A percentile compares a stretch with the other conserved stretches of the same genome.
These are phyloP conservation scores for Brachionus asplanchnoidis DNA, from an alignment of 1,140 invertebrate genomes.

Conservation along the genomic window DNA sequence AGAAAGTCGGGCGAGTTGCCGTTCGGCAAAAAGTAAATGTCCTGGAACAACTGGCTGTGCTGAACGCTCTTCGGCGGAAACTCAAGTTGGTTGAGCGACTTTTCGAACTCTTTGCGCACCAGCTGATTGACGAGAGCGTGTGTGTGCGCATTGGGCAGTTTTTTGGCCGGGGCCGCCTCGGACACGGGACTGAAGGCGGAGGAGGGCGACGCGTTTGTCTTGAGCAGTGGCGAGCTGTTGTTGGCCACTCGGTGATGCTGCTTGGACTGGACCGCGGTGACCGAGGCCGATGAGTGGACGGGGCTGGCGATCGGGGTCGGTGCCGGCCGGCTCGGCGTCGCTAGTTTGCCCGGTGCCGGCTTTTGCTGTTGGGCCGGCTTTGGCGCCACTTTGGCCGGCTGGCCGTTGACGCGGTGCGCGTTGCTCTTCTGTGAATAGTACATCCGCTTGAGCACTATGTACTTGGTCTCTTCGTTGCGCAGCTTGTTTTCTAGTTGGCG, in stretches of 20 bases:
- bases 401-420: background rate
- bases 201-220: background rate
- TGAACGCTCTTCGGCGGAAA: background rate
- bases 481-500: background rate
- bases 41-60: background rate
- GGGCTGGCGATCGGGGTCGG: background rate
- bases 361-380: background rate
- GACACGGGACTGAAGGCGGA: background rate
- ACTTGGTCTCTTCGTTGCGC: slow-evolving; percentile 28
- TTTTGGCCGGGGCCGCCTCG: background rate
- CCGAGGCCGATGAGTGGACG: background rate
- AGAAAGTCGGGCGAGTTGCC: slow-evolving; percentile 34
- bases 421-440: slow-evolving; percentile 6
- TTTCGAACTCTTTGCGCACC: slow-evolving; percentile 33
- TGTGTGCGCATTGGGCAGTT: slow-evolving; percentile 14
- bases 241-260: background rate
- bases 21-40: slow-evolving; percentile 32
- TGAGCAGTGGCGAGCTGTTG: background rate
- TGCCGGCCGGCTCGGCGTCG: background rate
- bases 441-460: background rate
- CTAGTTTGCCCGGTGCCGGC: background rate
- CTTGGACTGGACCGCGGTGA: background rate
- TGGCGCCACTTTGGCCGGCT: background rate
- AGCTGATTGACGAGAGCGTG: slow-evolving; percentile 24
- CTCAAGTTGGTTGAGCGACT: background rate